phyloP scores from a whole-genome alignment of 2,888 invertebrate genomes.

The Plebejus melissa region DNA sequence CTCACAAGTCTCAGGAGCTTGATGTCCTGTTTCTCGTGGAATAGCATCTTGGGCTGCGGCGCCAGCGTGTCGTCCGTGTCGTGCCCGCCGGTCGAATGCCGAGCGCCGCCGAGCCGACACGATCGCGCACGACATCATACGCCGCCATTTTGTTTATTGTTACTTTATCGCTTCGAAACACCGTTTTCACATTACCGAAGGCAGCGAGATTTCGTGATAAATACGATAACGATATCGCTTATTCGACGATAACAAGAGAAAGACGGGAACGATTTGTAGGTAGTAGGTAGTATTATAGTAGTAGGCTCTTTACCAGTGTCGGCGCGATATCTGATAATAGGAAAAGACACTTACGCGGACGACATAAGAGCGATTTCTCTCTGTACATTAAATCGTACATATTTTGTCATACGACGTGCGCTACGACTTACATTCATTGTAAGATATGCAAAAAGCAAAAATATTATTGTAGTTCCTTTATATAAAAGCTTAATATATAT shows the following conservation, averaged over 20 bases:
- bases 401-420: background rate
- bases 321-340: background rate
- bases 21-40: conserved; percentile 53
- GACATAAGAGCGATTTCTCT: background rate
- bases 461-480: too few relatives aligned
- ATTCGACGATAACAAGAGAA: background rate
- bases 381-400: background rate
- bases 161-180: background rate
- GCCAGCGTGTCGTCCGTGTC: conserved; percentile 30
- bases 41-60: conserved; percentile 34
- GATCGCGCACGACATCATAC: background rate
- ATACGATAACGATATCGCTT: conserved; percentile 16
- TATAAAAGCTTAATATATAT: too few relatives aligned
- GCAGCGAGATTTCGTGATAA: background rate
- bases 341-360: background rate
- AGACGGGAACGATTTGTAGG: too few relatives aligned
- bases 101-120: conserved; percentile 2
- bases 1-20: conserved; percentile 57
- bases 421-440: background rate
- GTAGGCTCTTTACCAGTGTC: background rate
- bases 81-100: conserved; percentile 27
- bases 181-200: background rate
- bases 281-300: too few relatives aligned
- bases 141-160: background rate
- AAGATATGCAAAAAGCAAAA: too few relatives aligned